Percentiles rank a stretch among this genome's conserved stretches.
Conservation (phyloP, 2,797 vertebrate genomes). For the Scyliorhinus canicula region DNA sequence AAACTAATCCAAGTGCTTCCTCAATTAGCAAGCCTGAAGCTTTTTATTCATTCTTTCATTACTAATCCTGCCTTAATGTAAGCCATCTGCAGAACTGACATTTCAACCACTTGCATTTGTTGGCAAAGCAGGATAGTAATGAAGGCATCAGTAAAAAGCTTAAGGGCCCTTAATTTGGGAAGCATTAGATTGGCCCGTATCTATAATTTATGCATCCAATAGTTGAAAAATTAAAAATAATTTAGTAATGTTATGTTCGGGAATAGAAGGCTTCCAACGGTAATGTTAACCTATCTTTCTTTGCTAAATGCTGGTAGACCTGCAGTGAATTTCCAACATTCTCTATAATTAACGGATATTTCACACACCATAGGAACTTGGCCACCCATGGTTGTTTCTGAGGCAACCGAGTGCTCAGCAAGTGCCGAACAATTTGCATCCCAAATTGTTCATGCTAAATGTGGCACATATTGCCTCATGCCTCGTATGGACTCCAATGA, state of each 20-base stretch:
- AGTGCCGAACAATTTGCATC: background rate
- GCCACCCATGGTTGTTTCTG: background rate
- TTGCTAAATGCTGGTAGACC: background rate
- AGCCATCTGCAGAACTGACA: background rate
- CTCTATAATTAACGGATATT: background rate
- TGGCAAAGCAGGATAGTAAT: background rate
- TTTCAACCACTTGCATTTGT: background rate
- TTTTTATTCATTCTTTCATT: background rate
- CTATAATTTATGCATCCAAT: background rate
- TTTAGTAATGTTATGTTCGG: background rate
- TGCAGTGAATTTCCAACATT: background rate
- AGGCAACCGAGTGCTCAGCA: background rate
- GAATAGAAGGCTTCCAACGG: background rate
- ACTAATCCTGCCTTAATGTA: background rate
- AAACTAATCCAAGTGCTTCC: background rate
- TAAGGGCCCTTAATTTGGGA: conserved; percentile 7
- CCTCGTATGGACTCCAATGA: background rate
- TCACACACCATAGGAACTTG: background rate
- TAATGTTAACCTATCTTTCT: background rate
- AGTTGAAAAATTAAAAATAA: background rate
- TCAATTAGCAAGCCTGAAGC: background rate
- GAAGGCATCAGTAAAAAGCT: background rate
- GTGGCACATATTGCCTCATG: background rate
- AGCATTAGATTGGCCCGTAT: background rate
- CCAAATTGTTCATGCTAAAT: background rate